Evolutionary conservation across 1,140 invertebrate genomes (phyloP).

Genomic region (Procambarus virginalis): DNA sequence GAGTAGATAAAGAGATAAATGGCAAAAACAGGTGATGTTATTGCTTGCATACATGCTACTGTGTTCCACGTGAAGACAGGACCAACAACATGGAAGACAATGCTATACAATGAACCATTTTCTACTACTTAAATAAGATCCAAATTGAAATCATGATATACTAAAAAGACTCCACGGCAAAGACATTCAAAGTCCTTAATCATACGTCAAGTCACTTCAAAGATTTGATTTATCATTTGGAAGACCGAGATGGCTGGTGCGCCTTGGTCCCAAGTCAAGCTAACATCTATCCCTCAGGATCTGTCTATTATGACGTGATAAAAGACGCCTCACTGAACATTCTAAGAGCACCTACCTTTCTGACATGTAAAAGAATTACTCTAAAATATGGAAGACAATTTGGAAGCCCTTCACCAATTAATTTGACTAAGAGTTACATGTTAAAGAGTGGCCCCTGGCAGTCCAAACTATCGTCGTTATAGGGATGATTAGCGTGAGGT

Average conservation of each 20-base stretch:
- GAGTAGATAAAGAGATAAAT: constrained; percentile 6
- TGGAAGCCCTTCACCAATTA: constrained; percentile 53
- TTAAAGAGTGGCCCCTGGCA: constrained; percentile 2
- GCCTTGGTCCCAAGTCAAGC: constrained; percentile 57
- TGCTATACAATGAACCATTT: constrained; percentile 36
- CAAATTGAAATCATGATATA: constrained; percentile 4
- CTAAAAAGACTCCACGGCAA: neutral
- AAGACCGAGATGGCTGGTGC: constrained; percentile 41
- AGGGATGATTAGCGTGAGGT: neutral
- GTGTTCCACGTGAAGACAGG: constrained; percentile 61
- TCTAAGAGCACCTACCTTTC: constrained; percentile 46
- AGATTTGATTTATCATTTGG: neutral
- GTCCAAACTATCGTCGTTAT: neutral
- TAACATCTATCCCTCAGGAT: constrained; percentile 11
- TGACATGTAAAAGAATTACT: constrained; percentile 50
- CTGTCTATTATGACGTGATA: neutral
- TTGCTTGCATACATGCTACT: constrained; percentile 65
- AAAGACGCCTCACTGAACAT: neutral
- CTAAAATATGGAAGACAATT: constrained; percentile 61
- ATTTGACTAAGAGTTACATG: constrained; percentile 11
- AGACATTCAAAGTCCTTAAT: constrained; percentile 29
- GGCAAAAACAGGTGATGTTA: constrained; percentile 55
- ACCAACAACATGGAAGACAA: constrained; percentile 63
- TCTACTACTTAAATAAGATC: constrained; percentile 34
- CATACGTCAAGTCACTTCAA: neutral